Conservation (phyloP, 2,797 vertebrate genomes). For the Oreochromis mossambicus region DNA sequence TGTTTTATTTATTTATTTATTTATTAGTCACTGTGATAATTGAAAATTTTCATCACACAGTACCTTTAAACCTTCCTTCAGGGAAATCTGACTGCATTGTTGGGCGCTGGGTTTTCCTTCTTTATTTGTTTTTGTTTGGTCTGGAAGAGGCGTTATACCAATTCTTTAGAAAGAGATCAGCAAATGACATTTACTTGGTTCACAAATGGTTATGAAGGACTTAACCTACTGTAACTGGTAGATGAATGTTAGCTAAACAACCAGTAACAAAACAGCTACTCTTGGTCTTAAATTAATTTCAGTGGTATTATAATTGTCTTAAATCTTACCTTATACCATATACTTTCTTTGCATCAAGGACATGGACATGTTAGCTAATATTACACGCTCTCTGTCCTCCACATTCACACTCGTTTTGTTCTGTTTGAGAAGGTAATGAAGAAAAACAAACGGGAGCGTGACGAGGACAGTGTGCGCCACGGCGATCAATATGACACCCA, state of each 20-base stretch:
- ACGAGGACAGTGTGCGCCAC: conserved; percentile 90
- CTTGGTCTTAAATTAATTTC: background rate
- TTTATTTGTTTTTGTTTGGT: background rate
- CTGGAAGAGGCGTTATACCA: background rate
- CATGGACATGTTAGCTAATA: background rate
- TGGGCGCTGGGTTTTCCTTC: fast-evolving
- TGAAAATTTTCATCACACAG: background rate
- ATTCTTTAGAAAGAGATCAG: background rate
- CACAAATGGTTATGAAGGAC: background rate
- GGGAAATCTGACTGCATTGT: background rate
- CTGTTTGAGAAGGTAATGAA: conserved; percentile 84
- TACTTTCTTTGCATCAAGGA: background rate
- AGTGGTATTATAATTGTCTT: background rate
- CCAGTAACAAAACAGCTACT: background rate
- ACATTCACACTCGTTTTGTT: background rate
- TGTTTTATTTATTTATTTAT: background rate
- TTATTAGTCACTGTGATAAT: background rate
- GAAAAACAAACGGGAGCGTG: conserved; percentile 95
- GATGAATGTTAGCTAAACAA: background rate
- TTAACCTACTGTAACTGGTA: background rate
- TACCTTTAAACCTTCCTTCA: background rate
- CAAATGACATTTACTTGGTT: background rate
- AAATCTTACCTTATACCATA: background rate
- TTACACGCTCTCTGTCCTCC: background rate
- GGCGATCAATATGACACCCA: conserved; percentile 94